phyloP scores from a whole-genome alignment of 2,888 invertebrate genomes.

The Pristionchus japonicus region DNA sequence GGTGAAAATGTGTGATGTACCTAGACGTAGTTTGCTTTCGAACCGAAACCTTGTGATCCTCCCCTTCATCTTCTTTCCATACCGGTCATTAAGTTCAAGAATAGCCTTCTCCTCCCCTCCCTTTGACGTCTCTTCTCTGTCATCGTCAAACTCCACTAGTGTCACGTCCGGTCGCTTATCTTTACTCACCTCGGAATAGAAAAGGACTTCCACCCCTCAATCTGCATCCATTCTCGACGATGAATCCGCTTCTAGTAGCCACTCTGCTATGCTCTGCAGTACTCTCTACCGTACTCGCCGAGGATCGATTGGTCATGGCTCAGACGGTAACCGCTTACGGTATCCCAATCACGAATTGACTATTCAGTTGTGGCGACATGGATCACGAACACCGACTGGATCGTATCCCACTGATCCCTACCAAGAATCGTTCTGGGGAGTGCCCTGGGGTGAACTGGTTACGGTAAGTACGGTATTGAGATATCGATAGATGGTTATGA shows the following conservation, averaged over 20 bases:
- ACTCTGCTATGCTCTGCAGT: not conserved
- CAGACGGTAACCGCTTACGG: not conserved
- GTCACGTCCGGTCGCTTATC: slow-evolving; percentile 34
- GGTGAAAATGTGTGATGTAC: not conserved
- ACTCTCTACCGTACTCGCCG: not conserved
- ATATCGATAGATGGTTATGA: not conserved
- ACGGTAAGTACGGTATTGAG: slow-evolving; percentile 48
- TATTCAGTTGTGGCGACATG: slow-evolving; percentile 66
- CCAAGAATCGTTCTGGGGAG: slow-evolving; percentile 51
- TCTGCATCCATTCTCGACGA: not conserved
- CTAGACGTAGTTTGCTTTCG: not conserved
- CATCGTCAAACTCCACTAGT: not conserved
- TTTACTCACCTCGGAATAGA: not conserved
- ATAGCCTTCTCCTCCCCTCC: not conserved
- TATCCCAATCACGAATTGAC: not conserved
- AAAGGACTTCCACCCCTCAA: not conserved
- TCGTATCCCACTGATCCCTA: slow-evolving; percentile 56
- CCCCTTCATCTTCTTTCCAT: not conserved
- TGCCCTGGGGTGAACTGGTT: slow-evolving; percentile 59
- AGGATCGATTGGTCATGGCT: slow-evolving; percentile 23
- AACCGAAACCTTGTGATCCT: not conserved
- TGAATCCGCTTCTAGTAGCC: not conserved
- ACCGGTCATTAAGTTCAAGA: not conserved
- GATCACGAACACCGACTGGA: slow-evolving; percentile 61
- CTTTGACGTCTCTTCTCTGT: slow-evolving; percentile 13